Conservation (phyloP, 2,113 vertebrate genomes). For the Lamprotornis superbus region DNA sequence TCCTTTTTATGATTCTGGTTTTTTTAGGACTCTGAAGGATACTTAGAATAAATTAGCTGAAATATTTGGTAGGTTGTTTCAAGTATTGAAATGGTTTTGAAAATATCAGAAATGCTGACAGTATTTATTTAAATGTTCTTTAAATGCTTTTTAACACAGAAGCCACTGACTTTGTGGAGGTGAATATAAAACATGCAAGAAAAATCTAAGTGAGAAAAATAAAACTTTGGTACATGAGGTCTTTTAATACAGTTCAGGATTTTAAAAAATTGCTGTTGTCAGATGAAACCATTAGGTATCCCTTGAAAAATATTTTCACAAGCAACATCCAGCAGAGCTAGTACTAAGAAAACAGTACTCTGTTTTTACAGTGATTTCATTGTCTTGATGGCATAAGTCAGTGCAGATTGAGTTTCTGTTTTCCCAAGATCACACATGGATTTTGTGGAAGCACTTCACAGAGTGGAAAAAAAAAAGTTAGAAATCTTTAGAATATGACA, state of each 20-base stretch:
- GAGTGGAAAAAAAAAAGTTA: neutral
- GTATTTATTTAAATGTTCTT: neutral
- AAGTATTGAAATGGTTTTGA: neutral
- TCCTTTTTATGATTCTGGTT: neutral
- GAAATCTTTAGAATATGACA: neutral
- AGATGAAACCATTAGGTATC: neutral
- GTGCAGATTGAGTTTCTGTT: neutral
- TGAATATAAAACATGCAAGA: neutral
- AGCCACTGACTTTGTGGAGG: neutral
- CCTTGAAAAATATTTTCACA: neutral
- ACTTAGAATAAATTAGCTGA: neutral
- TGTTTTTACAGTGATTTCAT: neutral
- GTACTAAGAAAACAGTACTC: neutral
- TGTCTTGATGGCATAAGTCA: neutral
- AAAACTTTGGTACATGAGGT: neutral
- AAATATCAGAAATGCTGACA: neutral
- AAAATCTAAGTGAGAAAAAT: neutral
- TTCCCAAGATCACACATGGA: neutral
- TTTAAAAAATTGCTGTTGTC: neutral
- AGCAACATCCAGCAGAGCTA: neutral
- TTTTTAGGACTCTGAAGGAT: neutral
- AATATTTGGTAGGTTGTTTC: neutral
- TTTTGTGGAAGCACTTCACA: neutral
- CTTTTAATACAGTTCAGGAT: neutral
- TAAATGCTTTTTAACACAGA: neutral